Conservation (phyloP, 23 tunicate species). For the Trididemnum clinides region DNA sequence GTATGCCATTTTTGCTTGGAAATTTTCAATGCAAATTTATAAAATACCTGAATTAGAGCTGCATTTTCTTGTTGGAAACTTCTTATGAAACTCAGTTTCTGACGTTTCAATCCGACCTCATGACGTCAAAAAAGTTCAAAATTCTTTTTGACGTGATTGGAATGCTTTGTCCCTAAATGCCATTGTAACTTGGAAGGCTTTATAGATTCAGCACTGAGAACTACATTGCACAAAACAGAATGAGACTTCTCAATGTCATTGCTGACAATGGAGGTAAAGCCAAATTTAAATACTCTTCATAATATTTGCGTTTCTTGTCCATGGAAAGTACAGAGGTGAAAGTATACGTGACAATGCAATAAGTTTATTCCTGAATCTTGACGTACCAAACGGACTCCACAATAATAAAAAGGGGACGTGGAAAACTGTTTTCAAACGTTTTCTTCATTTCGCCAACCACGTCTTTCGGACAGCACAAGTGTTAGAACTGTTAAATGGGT, state of each 20-base stretch:
- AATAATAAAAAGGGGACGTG: background rate
- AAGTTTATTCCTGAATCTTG: background rate
- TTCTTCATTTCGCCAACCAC: too few species aligned
- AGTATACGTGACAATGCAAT: background rate
- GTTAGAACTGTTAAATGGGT: background rate
- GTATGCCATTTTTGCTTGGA: constrained; percentile 20
- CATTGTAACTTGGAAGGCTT: constrained; percentile 57
- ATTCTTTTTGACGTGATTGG: constrained; percentile 8
- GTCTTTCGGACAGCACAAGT: background rate
- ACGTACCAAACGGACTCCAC: too few species aligned
- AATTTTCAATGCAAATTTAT: too few species aligned
- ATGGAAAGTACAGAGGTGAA: constrained; percentile 4
- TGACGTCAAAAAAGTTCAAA: constrained; percentile 31
- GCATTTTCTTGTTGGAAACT: constrained; percentile 4
- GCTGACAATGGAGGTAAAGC: constrained; percentile 44
- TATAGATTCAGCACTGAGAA: constrained; percentile 61
- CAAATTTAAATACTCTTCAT: constrained; percentile 14
- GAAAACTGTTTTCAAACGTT: background rate
- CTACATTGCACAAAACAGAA: constrained; percentile 56
- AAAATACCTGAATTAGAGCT: constrained; percentile 9
- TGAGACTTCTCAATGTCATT: constrained; percentile 66
- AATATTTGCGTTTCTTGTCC: constrained; percentile 26
- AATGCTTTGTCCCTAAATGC: constrained; percentile 20
- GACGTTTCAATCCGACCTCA: constrained; percentile 22
- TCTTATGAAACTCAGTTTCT: background rate